phyloP scores from a whole-genome alignment of 2,113 vertebrate species.

The Thunnus maccoyii region DNA sequence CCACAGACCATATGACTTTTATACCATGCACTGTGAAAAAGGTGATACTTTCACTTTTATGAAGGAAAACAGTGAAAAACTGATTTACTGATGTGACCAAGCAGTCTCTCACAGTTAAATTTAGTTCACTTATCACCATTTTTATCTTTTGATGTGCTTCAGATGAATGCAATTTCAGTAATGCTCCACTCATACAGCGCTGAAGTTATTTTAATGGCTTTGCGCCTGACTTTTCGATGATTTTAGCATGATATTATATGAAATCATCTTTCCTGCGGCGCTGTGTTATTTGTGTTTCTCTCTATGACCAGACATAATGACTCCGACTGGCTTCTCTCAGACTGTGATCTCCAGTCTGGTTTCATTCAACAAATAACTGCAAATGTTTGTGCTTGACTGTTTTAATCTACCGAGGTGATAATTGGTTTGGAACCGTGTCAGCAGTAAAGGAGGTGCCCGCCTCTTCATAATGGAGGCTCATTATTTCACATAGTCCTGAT shows the following conservation, averaged over 20 bases:
- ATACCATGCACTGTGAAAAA: background rate
- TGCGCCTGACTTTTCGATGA: slow-evolving; percentile 15
- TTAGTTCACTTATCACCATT: slow-evolving; percentile 4
- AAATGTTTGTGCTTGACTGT: slow-evolving; percentile 55
- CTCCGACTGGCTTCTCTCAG: slow-evolving; percentile 14
- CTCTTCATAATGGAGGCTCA: slow-evolving; percentile 48
- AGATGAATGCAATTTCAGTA: slow-evolving; percentile 54
- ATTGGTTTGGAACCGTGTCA: slow-evolving; percentile 49
- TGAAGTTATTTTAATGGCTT: slow-evolving; percentile 65
- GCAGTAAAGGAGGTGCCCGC: slow-evolving; percentile 40
- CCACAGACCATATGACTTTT: background rate
- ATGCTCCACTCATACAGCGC: slow-evolving; percentile 33
- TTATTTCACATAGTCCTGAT: slow-evolving; percentile 52
- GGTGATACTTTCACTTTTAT: rapidly evolving
- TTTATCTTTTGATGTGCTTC: slow-evolving; percentile 56
- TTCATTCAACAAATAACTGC: slow-evolving; percentile 25
- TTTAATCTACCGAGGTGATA: slow-evolving; percentile 60
- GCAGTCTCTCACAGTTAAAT: slow-evolving; percentile 7
- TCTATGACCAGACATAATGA: background rate
- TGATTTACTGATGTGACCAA: slow-evolving; percentile 46
- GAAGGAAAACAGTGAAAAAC: background rate
- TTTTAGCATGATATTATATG: slow-evolving; percentile 59
- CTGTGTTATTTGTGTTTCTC: slow-evolving; percentile 35
- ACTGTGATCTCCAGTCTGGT: background rate
- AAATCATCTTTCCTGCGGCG: slow-evolving; percentile 49